Evolutionary conservation across 2,113 vertebrate genomes (phyloP), one percentile per base, ranked within the genome.

Genomic region (Vanacampus margaritifer): DNA sequence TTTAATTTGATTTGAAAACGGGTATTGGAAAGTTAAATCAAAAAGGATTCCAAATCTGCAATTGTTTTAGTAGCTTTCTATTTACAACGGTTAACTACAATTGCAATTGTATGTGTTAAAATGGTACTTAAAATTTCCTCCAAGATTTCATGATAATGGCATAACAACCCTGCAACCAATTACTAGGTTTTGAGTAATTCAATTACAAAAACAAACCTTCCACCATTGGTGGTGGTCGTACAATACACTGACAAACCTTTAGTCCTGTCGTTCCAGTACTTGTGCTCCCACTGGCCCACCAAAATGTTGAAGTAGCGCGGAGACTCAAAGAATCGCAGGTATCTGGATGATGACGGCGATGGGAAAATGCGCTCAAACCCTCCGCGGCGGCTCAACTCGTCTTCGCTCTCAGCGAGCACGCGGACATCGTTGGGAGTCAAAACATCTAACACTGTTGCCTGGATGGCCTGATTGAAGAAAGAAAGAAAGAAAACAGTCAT

Each of bases 361-460:
- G 97, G 97, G 79, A 98, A 98, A 36, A 97, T 76, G 0, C 97
- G 91, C 83, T 99, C 93, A 0, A 98, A 99, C 60, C 95, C 91
- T 48, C 97, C 97, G 0, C 88, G 81, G 0, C 97, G 94, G 35
- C 83, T 92, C 68, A 94, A 89, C 78, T 99, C 97, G 0, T 98
- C 94, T 64, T 99, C 97, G 1, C 91, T 93, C 86, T 96, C 94
- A 0, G 93, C 92, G 46, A 99, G 90, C 36, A 94, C 65, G 0
- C 92, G 93, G 12, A 99, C 92, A 0, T 99, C 97, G 23, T 93
- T 93, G 11, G 96, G 93, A 3, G 95, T 98, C 87, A 99, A 85
- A 70, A 93, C 71, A 23, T 98, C 96, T 87, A 99, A 76, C 62
- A 96, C 83, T 1, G 95, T 88, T 0, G 93, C 89, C 36, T 91